Percentiles rank a stretch among this genome's conserved stretches.
phyloP scores from a whole-genome alignment of 1,140 invertebrate species.

The Pentalonia nigronervosa region DNA sequence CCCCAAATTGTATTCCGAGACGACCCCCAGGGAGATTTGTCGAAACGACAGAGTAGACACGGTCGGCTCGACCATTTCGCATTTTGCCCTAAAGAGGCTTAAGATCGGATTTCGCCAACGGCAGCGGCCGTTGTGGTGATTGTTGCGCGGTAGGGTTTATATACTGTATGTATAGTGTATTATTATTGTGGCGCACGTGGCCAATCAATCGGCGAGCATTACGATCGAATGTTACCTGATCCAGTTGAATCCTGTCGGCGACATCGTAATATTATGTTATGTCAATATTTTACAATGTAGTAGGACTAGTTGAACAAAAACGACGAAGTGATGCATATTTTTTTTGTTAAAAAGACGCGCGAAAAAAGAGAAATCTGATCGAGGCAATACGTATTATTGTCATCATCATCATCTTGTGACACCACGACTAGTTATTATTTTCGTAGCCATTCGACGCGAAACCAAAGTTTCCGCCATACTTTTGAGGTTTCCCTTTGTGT shows the following conservation, averaged over 20 bases:
- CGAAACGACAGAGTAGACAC: not conserved
- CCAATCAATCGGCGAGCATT: not conserved
- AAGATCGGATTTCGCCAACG: not conserved
- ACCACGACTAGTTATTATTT: not conserved
- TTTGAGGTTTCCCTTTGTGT: not conserved
- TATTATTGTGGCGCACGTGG: not conserved
- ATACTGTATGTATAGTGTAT: not conserved
- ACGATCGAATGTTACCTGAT: conserved; percentile 12
- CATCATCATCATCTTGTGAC: not conserved
- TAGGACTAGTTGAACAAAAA: not conserved
- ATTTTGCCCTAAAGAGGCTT: not conserved
- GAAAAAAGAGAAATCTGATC: not conserved
- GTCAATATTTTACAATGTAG: not conserved
- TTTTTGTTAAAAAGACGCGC: not conserved
- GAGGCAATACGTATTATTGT: not conserved
- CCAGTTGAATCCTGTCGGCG: not conserved
- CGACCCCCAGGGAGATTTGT: not conserved
- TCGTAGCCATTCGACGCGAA: not conserved
- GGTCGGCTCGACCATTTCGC: not conserved
- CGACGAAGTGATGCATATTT: not conserved
- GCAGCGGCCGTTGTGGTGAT: not conserved
- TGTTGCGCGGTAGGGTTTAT: not conserved
- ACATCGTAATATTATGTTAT: not conserved
- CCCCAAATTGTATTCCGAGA: not conserved
- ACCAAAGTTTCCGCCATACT: not conserved